Conservation (phyloP, 2,888 invertebrate genomes). For the Carpatolechia fugitivella region DNA sequence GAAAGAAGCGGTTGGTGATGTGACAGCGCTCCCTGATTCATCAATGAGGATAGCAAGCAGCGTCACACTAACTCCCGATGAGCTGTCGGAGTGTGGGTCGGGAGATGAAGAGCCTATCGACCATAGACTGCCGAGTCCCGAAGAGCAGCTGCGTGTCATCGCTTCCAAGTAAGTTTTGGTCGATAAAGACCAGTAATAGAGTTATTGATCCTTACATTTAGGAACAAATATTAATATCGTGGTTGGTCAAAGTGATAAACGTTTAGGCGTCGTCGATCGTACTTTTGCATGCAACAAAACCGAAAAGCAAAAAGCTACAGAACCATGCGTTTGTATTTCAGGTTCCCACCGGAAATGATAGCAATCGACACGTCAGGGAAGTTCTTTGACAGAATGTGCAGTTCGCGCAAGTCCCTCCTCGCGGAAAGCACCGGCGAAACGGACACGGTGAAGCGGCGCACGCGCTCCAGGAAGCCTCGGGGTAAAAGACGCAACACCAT, state of each 20-base stretch:
- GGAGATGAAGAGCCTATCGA: slow-evolving; percentile 86
- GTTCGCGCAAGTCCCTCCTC: slow-evolving; percentile 89
- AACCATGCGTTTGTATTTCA: slow-evolving; percentile 43
- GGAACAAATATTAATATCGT: no score
- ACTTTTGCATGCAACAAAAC: no score
- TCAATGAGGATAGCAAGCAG: slow-evolving; percentile 83
- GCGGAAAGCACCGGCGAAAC: slow-evolving; percentile 75
- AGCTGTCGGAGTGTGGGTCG: slow-evolving; percentile 76
- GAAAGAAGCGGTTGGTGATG: slow-evolving; percentile 88
- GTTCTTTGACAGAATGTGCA: slow-evolving; percentile 93
- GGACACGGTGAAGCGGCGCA: slow-evolving; percentile 84
- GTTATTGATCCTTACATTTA: not conserved
- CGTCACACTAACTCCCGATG: slow-evolving; percentile 70
- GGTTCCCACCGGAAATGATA: slow-evolving; percentile 93
- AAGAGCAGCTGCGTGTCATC: slow-evolving; percentile 80
- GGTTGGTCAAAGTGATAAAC: no score
- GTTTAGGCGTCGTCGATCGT: no score
- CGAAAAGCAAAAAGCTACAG: no score
- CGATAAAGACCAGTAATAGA: not conserved
- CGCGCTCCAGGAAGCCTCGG: slow-evolving; percentile 86
- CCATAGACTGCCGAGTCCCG: slow-evolving; percentile 92
- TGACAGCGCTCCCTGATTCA: slow-evolving; percentile 89
- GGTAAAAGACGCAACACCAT: slow-evolving; percentile 94
- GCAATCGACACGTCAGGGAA: slow-evolving; percentile 93
- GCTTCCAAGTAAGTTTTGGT: not conserved